Evolutionary conservation across 2,797 vertebrate species (phyloP).

Genomic region (Muraenolepis orangiensis): DNA sequence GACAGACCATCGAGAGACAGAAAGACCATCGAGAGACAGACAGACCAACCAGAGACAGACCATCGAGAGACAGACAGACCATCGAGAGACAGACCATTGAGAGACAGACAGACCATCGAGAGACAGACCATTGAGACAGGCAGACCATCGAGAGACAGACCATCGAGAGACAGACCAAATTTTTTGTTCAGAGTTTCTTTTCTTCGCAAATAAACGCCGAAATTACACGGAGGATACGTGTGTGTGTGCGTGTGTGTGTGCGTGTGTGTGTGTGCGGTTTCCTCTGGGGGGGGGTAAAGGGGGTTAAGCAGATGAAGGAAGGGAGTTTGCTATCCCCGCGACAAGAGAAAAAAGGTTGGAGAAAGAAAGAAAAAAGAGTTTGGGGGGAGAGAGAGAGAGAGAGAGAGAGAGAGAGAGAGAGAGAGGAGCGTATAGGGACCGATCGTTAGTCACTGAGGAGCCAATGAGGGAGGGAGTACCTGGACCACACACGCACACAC

Average conservation of each 20-base stretch:
- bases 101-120: too few relatives aligned
- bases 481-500: conserved; percentile 11
- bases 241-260: not conserved
- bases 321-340: not conserved
- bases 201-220: not conserved
- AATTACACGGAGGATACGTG: not conserved
- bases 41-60: too few relatives aligned
- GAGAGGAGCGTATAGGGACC: conserved; percentile 7
- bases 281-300: conserved; percentile 3
- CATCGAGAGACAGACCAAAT: too few relatives aligned
- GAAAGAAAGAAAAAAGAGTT: not conserved
- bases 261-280: not conserved
- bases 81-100: too few relatives aligned
- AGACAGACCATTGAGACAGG: too few relatives aligned
- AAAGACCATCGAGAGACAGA: too few relatives aligned
- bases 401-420: too few relatives aligned
- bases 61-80: too few relatives aligned
- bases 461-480: not conserved
- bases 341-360: not conserved
- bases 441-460: conserved; percentile 5
- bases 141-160: too few relatives aligned
- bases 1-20: too few relatives aligned
- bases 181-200: not conserved
- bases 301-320: not conserved
- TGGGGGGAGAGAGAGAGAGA: too few relatives aligned